Evolutionary conservation across 1,140 invertebrate genomes (phyloP), one percentile per base, ranked within the genome.

Genomic region (Heliconius hewitsoni): DNA sequence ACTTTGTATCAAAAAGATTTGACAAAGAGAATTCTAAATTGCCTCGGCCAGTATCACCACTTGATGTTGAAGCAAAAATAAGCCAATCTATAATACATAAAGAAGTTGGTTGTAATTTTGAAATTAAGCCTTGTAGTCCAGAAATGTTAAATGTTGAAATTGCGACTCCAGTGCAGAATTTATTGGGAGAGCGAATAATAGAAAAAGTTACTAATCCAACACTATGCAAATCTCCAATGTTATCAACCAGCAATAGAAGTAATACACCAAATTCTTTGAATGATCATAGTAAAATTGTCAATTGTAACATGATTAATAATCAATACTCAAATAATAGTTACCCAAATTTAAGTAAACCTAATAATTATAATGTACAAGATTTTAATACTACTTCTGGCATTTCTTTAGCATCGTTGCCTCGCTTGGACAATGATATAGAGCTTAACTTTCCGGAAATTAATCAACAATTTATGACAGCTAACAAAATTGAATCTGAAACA

Each of bases 11-110:
- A 80, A 89, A 86, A 84, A 81, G 71, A 39, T 55, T 74, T 72
- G 75, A 79, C 42, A 87, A 87, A 85, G 85, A 84, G 50, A 46
- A 66, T 39, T 79, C 82, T 55, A 76, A 82, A 13, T 52, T 86
- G 52, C 84, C 87, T 39, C 87, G 93, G 8, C 89, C 93, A 66
- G 37, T 92, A 70, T 94, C 93, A 75, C 93, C 93, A 52, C 85
- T 95, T 76, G 95, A 95, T 90, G 94, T 95, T 34, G 95, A 95
- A 87, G 90, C 94, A 60, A 95, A 95, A 89, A 95, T 95, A 81
- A 95, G 93, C 84, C 95, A 95, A 81, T 95, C 95, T 50, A 90
- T 95, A 27, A 95, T 95, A 82, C 94, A 95, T 77, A 95, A 95
- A 87, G 95, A 95, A 84, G 95, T 95, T 71, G 91, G 94, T 27